Conservation (phyloP, 2,113 vertebrate species). For the Stomatorhinus ivindoensis region DNA sequence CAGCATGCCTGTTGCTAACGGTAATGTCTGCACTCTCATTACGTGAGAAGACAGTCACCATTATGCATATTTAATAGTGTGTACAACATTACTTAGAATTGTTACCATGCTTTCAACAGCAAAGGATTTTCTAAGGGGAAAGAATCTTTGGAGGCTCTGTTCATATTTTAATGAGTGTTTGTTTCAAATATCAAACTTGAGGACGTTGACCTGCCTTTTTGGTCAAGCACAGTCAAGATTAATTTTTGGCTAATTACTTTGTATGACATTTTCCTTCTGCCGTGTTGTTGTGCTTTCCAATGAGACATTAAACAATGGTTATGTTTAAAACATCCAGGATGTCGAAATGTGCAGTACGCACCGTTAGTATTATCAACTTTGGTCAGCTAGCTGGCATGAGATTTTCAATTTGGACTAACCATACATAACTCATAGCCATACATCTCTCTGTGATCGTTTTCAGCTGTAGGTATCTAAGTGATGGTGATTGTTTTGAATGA, state of each 20-base stretch:
- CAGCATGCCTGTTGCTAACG: neutral
- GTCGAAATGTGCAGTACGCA: neutral
- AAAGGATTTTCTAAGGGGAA: neutral
- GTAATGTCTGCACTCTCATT: neutral
- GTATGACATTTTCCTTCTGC: neutral
- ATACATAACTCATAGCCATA: constrained; percentile 27
- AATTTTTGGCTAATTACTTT: neutral
- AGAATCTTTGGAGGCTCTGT: neutral
- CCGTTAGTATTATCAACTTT: neutral
- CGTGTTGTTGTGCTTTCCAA: neutral
- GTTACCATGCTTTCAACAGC: neutral
- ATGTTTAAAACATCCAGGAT: neutral
- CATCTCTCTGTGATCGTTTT: neutral
- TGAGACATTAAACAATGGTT: neutral
- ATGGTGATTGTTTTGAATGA: neutral
- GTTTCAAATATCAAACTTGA: neutral
- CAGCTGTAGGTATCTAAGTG: neutral
- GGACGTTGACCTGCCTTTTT: neutral
- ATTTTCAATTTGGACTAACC: no score
- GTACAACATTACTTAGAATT: neutral
- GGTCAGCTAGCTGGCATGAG: no score
- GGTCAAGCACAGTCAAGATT: neutral
- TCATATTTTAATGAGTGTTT: neutral
- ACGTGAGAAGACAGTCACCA: neutral
- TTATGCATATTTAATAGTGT: neutral